phyloP scores from a whole-genome alignment of 2,797 vertebrate genomes.

The Darevskia nairensis region DNA sequence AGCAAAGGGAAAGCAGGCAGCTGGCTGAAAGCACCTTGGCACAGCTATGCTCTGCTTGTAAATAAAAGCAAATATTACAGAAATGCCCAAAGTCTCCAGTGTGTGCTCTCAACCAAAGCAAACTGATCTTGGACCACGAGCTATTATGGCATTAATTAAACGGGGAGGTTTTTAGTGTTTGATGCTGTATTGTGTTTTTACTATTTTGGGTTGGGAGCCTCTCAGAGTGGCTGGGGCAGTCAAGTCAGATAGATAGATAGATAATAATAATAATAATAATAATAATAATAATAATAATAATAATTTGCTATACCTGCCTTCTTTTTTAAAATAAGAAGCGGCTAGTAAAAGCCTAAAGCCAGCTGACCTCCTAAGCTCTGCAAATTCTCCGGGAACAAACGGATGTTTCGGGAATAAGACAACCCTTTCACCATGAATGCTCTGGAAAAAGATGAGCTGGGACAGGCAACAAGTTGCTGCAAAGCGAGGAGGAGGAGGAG shows the following conservation, averaged over 20 bases:
- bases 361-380: slow-evolving; percentile 9
- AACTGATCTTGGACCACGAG: not conserved
- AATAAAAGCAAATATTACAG: not conserved
- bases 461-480: not conserved
- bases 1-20: not conserved
- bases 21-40: not conserved
- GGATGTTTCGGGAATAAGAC: not conserved
- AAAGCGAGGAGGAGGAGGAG: not conserved
- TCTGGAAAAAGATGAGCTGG: slow-evolving; percentile 1
- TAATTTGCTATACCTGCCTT: not conserved
- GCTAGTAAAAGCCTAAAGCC: not conserved
- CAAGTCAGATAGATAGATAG: too few relatives aligned
- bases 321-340: not conserved
- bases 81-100: not conserved
- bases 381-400: not conserved
- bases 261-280: too few relatives aligned
- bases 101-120: not conserved
- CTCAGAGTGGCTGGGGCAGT: too few relatives aligned
- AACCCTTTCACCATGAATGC: too few relatives aligned
- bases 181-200: too few relatives aligned
- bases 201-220: too few relatives aligned
- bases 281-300: too few relatives aligned
- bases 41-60: not conserved
- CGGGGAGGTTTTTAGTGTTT: too few relatives aligned
- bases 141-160: too few relatives aligned